Conservation (phyloP, 2,888 invertebrate species). For the Meloe dianella region DNA sequence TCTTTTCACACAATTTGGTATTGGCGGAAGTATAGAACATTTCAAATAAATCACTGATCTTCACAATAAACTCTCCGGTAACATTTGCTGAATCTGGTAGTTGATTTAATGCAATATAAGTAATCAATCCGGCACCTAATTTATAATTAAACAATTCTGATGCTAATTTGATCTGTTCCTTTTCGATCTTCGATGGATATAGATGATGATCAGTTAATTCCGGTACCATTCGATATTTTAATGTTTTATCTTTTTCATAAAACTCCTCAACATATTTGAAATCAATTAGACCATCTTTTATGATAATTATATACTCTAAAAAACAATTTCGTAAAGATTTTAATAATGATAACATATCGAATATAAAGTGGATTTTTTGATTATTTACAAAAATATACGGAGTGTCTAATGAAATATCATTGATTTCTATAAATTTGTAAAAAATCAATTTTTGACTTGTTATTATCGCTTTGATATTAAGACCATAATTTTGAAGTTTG, state of each 20-base stretch:
- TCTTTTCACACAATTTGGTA: neutral
- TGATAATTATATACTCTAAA: slow-evolving; percentile 25
- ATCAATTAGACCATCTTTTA: slow-evolving; percentile 27
- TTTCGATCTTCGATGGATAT: slow-evolving; percentile 38
- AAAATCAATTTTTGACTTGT: slow-evolving; percentile 34
- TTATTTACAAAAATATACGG: slow-evolving; percentile 33
- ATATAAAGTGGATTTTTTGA: slow-evolving; percentile 35
- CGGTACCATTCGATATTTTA: slow-evolving; percentile 24
- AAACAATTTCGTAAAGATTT: slow-evolving; percentile 38
- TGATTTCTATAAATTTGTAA: slow-evolving; percentile 24
- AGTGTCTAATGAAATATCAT: slow-evolving; percentile 25
- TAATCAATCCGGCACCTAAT: slow-evolving; percentile 5
- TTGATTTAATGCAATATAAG: neutral
- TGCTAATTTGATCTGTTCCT: slow-evolving; percentile 27
- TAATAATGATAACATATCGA: slow-evolving; percentile 37
- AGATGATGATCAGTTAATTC: slow-evolving; percentile 36
- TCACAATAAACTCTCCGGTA: slow-evolving; percentile 18
- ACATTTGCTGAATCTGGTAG: neutral
- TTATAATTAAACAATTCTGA: slow-evolving; percentile 19
- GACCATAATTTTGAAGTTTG: slow-evolving; percentile 22
- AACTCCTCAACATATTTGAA: slow-evolving; percentile 32
- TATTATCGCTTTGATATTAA: slow-evolving; percentile 27
- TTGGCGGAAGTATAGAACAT: neutral
- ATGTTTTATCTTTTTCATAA: slow-evolving; percentile 22
- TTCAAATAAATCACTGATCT: slow-evolving; percentile 10